phyloP scores from a whole-genome alignment of 2,888 invertebrate genomes.

The Dorcus hopei region DNA sequence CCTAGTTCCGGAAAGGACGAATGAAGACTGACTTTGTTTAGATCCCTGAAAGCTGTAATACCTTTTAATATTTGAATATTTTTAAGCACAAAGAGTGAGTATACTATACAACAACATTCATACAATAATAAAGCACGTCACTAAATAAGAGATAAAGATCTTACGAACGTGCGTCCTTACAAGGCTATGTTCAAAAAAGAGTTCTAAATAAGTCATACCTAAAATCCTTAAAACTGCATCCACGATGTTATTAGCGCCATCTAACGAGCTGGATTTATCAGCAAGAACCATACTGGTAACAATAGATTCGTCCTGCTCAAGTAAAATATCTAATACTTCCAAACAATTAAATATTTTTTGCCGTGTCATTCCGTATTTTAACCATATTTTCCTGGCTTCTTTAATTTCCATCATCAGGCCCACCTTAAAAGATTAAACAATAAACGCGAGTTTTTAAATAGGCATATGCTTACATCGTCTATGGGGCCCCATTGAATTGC shows the following conservation, averaged over 20 bases:
- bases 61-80: too few relatives aligned
- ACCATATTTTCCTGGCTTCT: conserved; percentile 14
- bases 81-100: conserved; percentile 26
- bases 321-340: conserved; percentile 62
- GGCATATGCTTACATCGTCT: conserved; percentile 68
- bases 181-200: not conserved
- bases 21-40: conserved; percentile 67
- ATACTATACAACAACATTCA: too few relatives aligned
- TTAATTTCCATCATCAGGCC: conserved; percentile 23
- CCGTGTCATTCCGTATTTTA: conserved; percentile 60
- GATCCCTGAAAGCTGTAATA: conserved; percentile 64
- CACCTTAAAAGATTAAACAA: conserved; percentile 8
- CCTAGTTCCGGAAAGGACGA: conserved; percentile 85
- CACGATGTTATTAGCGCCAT: conserved; percentile 60
- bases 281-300: conserved; percentile 86
- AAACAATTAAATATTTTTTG: conserved; percentile 66
- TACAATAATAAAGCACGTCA: conserved; percentile 30
- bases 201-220: conserved; percentile 19
- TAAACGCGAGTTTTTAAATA: conserved; percentile 16
- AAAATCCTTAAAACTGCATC: conserved; percentile 63
- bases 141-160: not conserved
- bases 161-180: too few relatives aligned
- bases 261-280: conserved; percentile 60
- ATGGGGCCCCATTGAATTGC: conserved; percentile 93
- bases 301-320: conserved; percentile 64